These are phyloP conservation scores for Danionella dracula DNA, from an alignment of 2,797 vertebrate genomes.

Conservation along the genomic window DNA sequence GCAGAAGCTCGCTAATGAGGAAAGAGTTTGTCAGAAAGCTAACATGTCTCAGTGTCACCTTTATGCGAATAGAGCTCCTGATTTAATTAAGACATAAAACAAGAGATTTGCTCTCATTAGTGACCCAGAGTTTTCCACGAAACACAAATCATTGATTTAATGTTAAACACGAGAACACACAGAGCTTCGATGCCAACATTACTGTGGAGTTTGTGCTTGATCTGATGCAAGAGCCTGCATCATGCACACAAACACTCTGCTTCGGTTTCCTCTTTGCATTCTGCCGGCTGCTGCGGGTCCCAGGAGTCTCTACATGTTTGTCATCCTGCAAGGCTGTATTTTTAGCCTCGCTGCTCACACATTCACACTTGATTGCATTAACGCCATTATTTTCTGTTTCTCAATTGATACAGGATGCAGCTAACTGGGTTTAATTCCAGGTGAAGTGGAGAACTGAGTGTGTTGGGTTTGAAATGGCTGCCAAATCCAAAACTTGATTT, in stretches of 20 bases:
- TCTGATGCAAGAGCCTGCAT: slow-evolving; percentile 5
- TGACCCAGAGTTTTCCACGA: neutral
- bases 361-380: slow-evolving; percentile 20
- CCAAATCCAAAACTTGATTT: too few species aligned
- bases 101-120: neutral
- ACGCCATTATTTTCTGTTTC: too few species aligned
- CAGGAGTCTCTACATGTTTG: slow-evolving; percentile 24
- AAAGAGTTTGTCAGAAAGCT: neutral
- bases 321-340: slow-evolving; percentile 39
- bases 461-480: too few species aligned
- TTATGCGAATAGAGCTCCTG: neutral
- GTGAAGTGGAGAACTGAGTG: too few species aligned
- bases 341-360: slow-evolving; percentile 42
- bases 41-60: neutral
- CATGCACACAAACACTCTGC: neutral
- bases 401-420: too few species aligned
- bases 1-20: neutral
- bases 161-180: neutral
- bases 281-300: neutral
- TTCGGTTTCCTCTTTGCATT: neutral
- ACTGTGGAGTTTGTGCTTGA: neutral
- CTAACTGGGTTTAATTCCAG: neutral
- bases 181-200: neutral
- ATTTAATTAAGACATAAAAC: neutral
- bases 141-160: neutral